Conservation (phyloP, 2,888 invertebrate species). For the Plebejus melissa region DNA sequence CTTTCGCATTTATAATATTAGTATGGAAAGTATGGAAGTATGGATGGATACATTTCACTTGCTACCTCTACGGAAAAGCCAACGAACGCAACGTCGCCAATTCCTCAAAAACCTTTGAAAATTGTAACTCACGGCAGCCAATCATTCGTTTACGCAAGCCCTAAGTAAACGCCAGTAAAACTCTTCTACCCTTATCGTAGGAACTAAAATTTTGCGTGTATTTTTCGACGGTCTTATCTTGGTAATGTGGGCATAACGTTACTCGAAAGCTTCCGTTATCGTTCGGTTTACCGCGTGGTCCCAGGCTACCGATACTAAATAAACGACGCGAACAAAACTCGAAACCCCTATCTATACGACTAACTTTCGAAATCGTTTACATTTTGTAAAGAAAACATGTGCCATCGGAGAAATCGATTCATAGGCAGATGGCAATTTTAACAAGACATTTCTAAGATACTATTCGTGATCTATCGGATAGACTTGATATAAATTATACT, state of each 20-base stretch:
- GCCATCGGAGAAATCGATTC: too few relatives aligned
- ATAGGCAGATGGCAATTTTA: too few relatives aligned
- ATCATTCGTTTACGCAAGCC: neutral
- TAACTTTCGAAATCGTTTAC: neutral
- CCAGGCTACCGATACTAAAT: neutral
- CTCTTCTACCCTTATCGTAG: neutral
- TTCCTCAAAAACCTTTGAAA: neutral
- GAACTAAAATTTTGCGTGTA: neutral
- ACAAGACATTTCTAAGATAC: too few relatives aligned
- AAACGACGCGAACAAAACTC: neutral
- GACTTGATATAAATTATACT: too few relatives aligned
- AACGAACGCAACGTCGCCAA: too few relatives aligned
- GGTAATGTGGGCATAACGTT: neutral
- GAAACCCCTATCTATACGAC: neutral
- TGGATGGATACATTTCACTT: too few relatives aligned
- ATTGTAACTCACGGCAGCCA: neutral
- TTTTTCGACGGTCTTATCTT: neutral
- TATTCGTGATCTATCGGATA: too few relatives aligned
- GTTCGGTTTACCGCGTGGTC: neutral
- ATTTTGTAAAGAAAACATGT: too few relatives aligned
- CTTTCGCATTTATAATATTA: too few relatives aligned
- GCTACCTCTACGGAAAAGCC: too few relatives aligned
- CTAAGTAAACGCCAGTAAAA: neutral
- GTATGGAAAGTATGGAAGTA: too few relatives aligned
- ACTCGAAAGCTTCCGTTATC: constrained; percentile 15